Evolutionary conservation across 2,797 vertebrate species (phyloP), one percentile per base, ranked within the genome.

Genomic region (Tiaroga cobitis): DNA sequence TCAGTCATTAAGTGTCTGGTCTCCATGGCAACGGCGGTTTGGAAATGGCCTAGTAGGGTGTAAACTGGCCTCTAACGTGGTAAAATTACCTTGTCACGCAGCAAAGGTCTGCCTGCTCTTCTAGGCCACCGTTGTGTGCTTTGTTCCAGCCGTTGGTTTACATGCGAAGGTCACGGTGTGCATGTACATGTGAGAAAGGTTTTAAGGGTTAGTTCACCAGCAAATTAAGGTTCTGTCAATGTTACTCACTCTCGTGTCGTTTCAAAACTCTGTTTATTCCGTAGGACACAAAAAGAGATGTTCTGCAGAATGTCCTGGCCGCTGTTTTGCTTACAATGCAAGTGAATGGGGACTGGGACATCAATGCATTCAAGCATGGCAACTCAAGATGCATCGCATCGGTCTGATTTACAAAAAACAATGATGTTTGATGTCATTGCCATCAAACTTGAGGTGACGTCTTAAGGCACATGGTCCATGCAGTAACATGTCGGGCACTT

Each of bases 21-120:
- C 94, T 92, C 94, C 92, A 94, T 95, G 94, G 95, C 92, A 95
- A 95, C 93, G 87, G 90, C 87, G 89, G 91, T 94, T 94, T 92
- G 92, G 91, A 90, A 92, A 89, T 83, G 88, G 93, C 91, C 90
- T 93, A 91, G 78, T 68, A 61, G 81, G 90, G 88, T 86, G 88
- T 89, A 91, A 94, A 94, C 91, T 78, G 43, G 89, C 88, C 89
- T 89, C 87, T 90, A 89, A 86, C 89, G 86, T 86, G 87, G 90
- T 90, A 90, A 92, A 85, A 88, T 89, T 85, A 87, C 90, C 87
- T 90, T 87, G 82, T 91, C 92, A 83, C 79, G 46, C 84, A 83
- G 88, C 87, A 78, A 91, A 86, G 85, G 85, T 90, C 90, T 91
- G 89, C 63, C 89, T 87, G 83, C 89, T 89, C 79, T 82, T 74